Percentiles rank a stretch among this genome's conserved stretches.
phyloP scores from a whole-genome alignment of 2,113 vertebrate genomes.

The Gavialis gangeticus region DNA sequence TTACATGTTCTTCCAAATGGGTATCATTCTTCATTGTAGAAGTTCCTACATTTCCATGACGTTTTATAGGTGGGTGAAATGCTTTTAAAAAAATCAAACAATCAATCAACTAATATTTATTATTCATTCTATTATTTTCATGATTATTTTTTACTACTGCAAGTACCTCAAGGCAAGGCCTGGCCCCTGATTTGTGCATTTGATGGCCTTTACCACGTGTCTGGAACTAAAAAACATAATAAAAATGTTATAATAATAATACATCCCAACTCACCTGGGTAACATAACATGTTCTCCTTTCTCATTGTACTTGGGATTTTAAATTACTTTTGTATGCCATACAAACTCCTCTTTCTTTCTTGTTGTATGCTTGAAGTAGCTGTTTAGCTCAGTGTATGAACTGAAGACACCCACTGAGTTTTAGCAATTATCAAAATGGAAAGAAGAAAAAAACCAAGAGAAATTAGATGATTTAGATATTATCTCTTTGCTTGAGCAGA shows the following conservation, averaged over 20 bases:
- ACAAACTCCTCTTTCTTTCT: neutral
- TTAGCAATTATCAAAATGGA: neutral
- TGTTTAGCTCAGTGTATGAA: accelerated
- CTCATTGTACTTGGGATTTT: neutral
- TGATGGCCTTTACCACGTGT: neutral
- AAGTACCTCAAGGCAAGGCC: neutral
- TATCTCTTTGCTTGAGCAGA: accelerated
- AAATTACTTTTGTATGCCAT: neutral
- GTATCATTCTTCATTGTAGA: neutral
- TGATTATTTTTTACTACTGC: neutral
- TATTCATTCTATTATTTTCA: neutral
- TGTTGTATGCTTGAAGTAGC: neutral
- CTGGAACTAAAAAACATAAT: neutral
- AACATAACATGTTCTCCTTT: accelerated
- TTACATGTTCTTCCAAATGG: accelerated
- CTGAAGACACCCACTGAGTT: neutral
- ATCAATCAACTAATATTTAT: neutral
- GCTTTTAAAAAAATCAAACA: neutral
- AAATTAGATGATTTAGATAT: neutral
- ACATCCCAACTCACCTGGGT: neutral
- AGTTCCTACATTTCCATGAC: neutral
- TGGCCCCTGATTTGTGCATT: neutral
- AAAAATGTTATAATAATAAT: neutral
- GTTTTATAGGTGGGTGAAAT: accelerated
- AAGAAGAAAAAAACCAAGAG: accelerated